Conservation (phyloP, 2,888 invertebrate genomes). For the Mimachlamys varia region DNA sequence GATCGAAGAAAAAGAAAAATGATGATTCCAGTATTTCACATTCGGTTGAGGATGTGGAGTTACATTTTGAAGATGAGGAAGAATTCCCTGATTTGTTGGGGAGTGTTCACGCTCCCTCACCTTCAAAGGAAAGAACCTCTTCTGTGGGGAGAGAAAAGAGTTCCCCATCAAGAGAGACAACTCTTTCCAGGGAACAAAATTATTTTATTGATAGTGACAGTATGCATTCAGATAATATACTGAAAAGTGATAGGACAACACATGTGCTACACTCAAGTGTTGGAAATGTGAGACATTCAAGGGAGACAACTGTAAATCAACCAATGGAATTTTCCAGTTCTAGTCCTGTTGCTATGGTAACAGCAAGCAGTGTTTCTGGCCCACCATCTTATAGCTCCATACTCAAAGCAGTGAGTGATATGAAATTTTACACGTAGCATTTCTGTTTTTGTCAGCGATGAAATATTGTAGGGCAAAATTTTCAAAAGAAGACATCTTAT, state of each 20-base stretch:
- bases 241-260: not conserved
- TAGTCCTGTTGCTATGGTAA: not conserved
- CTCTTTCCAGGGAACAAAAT: not conserved
- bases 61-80: constrained; percentile 78
- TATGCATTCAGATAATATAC: not conserved
- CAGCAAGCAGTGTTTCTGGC: not conserved
- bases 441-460: no score
- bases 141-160: not conserved
- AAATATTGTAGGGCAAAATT: no score
- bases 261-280: not conserved
- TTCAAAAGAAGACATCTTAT: no score
- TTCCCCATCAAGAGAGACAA: not conserved
- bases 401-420: not conserved
- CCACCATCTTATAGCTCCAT: not conserved
- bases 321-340: not conserved
- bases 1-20: constrained; percentile 53
- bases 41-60: constrained; percentile 54
- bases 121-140: not conserved
- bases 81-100: constrained; percentile 76
- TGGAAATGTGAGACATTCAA: not conserved
- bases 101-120: constrained; percentile 37
- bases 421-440: not conserved
- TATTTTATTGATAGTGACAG: not conserved
- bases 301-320: not conserved
- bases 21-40: constrained; percentile 46